These are phyloP conservation scores for Xylota segnis DNA, from an alignment of 2,888 invertebrate species.

Conservation along the genomic window DNA sequence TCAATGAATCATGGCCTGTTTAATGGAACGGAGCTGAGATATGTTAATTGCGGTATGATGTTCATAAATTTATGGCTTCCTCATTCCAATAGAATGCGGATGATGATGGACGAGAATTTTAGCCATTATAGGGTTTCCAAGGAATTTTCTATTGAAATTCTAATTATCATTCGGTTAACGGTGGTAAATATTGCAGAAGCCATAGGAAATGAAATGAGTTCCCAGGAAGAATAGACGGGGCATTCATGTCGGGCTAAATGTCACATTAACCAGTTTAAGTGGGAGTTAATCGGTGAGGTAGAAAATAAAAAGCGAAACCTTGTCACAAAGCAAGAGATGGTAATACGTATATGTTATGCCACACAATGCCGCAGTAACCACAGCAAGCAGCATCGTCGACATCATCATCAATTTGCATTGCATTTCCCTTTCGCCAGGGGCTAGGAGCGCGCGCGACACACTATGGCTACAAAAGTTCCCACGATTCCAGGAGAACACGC, in stretches of 20 bases:
- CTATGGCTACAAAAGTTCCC: constrained; percentile 25
- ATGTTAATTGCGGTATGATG: background rate
- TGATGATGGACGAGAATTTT: background rate
- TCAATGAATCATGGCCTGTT: constrained; percentile 21
- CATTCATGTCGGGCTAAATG: constrained; percentile 25
- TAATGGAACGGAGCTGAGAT: constrained; percentile 5
- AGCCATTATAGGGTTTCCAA: background rate
- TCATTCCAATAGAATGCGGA: background rate
- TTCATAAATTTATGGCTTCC: background rate
- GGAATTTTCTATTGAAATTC: background rate
- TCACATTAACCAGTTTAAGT: constrained; percentile 40
- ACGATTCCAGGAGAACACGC: constrained; percentile 42
- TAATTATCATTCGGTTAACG: no score
- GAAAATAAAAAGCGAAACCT: background rate
- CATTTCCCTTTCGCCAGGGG: constrained; percentile 28
- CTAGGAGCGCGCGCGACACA: background rate
- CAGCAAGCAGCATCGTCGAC: background rate
- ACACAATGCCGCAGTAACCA: background rate
- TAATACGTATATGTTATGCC: background rate
- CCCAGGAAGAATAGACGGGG: background rate
- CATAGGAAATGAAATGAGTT: background rate
- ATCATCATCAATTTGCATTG: constrained; percentile 42
- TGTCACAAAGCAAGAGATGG: constrained; percentile 3
- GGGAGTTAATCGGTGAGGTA: constrained; percentile 6
- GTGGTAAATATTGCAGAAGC: background rate